Evolutionary conservation across 1,140 invertebrate genomes (phyloP).

Genomic region (Cataglyphis hispanica): DNA sequence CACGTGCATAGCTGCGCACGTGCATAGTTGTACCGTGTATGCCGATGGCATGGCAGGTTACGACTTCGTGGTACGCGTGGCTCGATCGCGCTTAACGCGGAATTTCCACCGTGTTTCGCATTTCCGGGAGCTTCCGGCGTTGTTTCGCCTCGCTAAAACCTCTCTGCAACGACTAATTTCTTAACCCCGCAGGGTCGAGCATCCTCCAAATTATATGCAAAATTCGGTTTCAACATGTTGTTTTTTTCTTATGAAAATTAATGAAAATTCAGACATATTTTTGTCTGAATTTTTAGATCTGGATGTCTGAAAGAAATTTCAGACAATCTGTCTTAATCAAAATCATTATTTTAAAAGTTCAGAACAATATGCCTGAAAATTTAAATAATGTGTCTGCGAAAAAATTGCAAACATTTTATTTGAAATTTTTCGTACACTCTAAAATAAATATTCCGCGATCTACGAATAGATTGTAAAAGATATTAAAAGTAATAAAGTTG

Average conservation of each 20-base stretch:
- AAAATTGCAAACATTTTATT: too few species aligned
- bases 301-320: too few species aligned
- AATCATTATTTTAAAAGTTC: too few species aligned
- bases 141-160: slow-evolving; percentile 27
- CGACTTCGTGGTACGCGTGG: slow-evolving; percentile 67
- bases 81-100: slow-evolving; percentile 54
- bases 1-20: slow-evolving; percentile 68
- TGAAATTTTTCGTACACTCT: too few species aligned
- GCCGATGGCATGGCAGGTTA: slow-evolving; percentile 65
- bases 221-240: background rate
- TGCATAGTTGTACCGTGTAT: slow-evolving; percentile 75
- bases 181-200: slow-evolving; percentile 28
- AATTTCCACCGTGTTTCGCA: slow-evolving; percentile 72
- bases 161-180: slow-evolving; percentile 31
- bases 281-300: too few species aligned
- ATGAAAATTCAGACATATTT: too few species aligned
- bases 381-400: too few species aligned
- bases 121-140: slow-evolving; percentile 67
- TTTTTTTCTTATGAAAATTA: too few species aligned
- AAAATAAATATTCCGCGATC: background rate
- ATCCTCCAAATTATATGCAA: slow-evolving; percentile 42
- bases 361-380: too few species aligned
- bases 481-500: background rate
- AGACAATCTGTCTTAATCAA: too few species aligned
- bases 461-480: background rate